phyloP scores from a whole-genome alignment of 92 coral and sea anemone genomes.

The Phenganax stokvisi region DNA sequence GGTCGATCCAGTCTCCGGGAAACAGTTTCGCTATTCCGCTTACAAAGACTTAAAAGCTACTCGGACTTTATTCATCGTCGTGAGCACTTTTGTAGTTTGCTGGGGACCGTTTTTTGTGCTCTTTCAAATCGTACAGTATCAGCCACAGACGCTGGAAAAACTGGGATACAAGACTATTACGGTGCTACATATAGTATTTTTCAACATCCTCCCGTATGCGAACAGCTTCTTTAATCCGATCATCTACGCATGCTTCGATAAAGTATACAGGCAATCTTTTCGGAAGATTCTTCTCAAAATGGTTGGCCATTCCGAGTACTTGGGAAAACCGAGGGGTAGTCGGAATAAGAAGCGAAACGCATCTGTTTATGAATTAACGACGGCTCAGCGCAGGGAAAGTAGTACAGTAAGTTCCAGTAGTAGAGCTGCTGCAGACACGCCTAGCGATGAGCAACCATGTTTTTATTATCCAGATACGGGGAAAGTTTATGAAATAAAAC shows the following conservation, averaged over 20 bases:
- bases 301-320: slow-evolving; percentile 31
- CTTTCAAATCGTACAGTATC: slow-evolving; percentile 63
- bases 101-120: slow-evolving; percentile 91
- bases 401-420: neutral
- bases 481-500: no score
- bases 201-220: slow-evolving; percentile 63
- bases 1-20: slow-evolving; percentile 38
- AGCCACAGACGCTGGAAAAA: neutral
- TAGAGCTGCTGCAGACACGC: neutral
- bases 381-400: neutral
- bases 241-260: slow-evolving; percentile 91
- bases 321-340: neutral
- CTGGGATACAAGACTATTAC: slow-evolving; percentile 36
- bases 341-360: neutral
- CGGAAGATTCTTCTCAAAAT: slow-evolving; percentile 58
- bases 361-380: slow-evolving; percentile 4
- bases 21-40: slow-evolving; percentile 41
- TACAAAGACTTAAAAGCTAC: slow-evolving; percentile 89
- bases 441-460: neutral
- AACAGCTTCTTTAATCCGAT: slow-evolving; percentile 92
- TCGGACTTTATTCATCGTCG: slow-evolving; percentile 78
- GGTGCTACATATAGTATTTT: slow-evolving; percentile 40
- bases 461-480: no score
- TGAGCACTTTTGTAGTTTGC: slow-evolving; percentile 83
- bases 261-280: slow-evolving; percentile 78